Evolutionary conservation across 2,797 vertebrate species (phyloP).

Genomic region (Chelonia mydas): DNA sequence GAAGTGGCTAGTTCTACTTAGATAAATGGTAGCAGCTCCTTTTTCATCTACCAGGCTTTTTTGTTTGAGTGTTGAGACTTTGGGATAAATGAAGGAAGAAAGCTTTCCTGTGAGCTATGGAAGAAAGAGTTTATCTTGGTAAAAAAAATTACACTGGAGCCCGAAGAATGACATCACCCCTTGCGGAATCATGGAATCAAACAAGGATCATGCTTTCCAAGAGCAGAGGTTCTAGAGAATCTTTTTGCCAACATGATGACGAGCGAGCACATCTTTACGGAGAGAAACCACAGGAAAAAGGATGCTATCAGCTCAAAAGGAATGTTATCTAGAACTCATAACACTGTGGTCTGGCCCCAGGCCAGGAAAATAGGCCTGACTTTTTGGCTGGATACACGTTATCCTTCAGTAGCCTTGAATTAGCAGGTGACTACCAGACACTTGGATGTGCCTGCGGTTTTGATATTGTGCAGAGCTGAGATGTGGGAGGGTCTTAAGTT

Average conservation of each 20-base stretch:
- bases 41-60: background rate
- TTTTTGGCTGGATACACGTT: background rate
- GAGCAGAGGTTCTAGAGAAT: background rate
- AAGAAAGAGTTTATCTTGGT: background rate
- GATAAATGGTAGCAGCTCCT: background rate
- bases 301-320: background rate
- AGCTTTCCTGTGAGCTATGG: background rate
- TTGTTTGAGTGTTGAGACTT: background rate
- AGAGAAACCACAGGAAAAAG: background rate
- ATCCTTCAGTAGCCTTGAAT: background rate
- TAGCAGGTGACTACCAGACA: background rate
- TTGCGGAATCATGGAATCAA: background rate
- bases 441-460: background rate
- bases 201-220: rapidly evolving
- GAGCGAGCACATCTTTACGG: background rate
- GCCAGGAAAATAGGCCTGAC: background rate
- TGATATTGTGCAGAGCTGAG: background rate
- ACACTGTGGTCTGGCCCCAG: background rate
- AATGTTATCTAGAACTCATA: background rate
- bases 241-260: background rate
- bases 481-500: background rate
- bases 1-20: background rate
- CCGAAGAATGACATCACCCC: background rate
- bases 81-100: background rate
- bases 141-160: background rate